phyloP scores from a whole-genome alignment of 1,140 invertebrate species.

The Periplaneta americana region DNA sequence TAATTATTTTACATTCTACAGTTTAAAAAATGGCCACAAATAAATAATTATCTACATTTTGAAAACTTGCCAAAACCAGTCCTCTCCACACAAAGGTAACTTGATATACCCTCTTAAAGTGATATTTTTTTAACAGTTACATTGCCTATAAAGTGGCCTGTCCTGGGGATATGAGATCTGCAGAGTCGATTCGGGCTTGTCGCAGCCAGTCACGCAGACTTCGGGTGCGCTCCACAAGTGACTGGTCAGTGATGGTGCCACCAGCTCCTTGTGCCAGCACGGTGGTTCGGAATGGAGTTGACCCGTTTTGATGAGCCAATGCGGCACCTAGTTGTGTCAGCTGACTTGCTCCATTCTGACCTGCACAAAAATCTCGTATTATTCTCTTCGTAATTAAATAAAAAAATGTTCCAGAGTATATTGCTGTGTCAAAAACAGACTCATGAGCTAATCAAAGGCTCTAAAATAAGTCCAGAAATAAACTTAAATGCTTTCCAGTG shows the following conservation, averaged over 20 bases:
- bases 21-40: background rate
- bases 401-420: no score
- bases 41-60: background rate
- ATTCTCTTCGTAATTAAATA: no score
- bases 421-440: no score
- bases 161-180: conserved; percentile 36
- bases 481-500: no score
- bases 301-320: background rate
- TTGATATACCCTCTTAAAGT: background rate
- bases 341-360: background rate
- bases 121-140: background rate
- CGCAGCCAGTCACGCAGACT: conserved; percentile 60
- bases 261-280: conserved; percentile 41
- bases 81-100: no score
- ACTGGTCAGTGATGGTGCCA: conserved; percentile 40
- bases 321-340: background rate
- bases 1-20: background rate
- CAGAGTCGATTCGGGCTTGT: conserved; percentile 42
- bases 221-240: conserved; percentile 55
- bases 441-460: no score
- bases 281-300: conserved; percentile 35
- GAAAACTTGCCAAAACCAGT: background rate
- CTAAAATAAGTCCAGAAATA: no score
- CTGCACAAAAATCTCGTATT: background rate
- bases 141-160: conserved; percentile 40